Base-by-base conservation (phyloP, 2,888 invertebrate species). In the Malacosoma neustria region DNA sequence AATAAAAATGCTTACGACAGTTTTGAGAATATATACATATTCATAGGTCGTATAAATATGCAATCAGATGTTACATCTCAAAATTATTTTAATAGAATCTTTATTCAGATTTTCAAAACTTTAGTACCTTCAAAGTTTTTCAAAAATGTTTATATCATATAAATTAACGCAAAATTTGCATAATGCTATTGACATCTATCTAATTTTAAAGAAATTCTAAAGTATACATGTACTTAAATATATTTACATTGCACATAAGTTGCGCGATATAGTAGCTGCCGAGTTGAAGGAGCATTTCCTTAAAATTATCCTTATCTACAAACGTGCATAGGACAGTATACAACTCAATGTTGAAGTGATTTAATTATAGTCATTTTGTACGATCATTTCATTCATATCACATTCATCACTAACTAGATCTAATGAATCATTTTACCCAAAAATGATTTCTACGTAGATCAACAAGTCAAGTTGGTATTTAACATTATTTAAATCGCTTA, bases 331-430 rank as follows among this genome's bases (percentile, higher is more conserved):
- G 59, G 56, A 65, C 64, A 69, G 58, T 67, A 64, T 64, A 69
- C 63, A 63, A 65, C 48, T 63, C 58, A 59, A 57, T 51, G 55
- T 45, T 56, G 49, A 53, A 59, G 52, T 57, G 57, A 64, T 57
- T 22, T 22, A 22, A 63, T 75, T 84, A 81, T 81, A 81, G 80
- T 81, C 81, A 73, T 67, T 82, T 84, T 81, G 81, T 82, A 84
- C 84, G 72, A 67, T 74, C 60, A 72, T 67, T 76, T 69, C 62
- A 57, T 38, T 57, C 50, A 61, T 47, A 41, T 46, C 9, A 22
- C 3, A 22, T 22, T 7, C n/a, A n/a, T n/a, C n/a, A n/a, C n/a
- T n/a, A n/a, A n/a, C n/a, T n/a, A n/a, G n/a, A n/a, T n/a, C n/a
- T n/a, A n/a, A n/a, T n/a, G n/a, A n/a, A n/a, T 22, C 32, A 33